Conservation (phyloP, 2,113 vertebrate genomes). For the Origma solitaria region DNA sequence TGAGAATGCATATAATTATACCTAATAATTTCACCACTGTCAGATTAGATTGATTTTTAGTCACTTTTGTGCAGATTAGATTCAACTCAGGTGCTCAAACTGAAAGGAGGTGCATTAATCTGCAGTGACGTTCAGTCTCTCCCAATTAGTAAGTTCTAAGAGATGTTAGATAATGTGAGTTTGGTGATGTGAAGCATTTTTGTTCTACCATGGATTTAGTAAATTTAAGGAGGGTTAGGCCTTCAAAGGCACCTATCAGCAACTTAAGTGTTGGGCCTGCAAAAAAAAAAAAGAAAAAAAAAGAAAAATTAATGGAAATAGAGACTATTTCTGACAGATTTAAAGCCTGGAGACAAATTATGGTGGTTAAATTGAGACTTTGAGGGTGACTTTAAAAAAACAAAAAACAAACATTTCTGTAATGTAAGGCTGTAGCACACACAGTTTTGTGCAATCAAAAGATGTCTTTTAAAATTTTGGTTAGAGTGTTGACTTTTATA, state of each 20-base stretch:
- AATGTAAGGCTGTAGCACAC: neutral
- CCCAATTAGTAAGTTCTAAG: slow-evolving; percentile 23
- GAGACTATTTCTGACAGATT: neutral
- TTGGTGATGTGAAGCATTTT: neutral
- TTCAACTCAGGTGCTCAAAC: slow-evolving; percentile 52
- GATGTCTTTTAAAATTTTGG: neutral
- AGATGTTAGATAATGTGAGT: neutral
- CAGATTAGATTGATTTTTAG: slow-evolving; percentile 61
- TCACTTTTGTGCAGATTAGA: slow-evolving; percentile 36
- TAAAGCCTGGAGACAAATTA: neutral
- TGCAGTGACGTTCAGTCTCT: slow-evolving; percentile 37
- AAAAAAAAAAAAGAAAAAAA: neutral
- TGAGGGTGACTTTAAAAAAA: neutral
- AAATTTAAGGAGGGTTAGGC: neutral
- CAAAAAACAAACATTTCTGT: neutral
- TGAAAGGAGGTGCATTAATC: slow-evolving; percentile 49
- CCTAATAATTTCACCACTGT: slow-evolving; percentile 48
- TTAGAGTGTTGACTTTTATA: neutral
- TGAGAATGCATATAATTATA: slow-evolving; percentile 30
- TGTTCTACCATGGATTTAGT: neutral
- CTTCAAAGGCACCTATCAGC: neutral
- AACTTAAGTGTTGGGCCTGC: neutral
- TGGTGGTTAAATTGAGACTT: neutral
- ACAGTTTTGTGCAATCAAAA: neutral
- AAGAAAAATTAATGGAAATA: neutral